These are phyloP conservation scores for Agrypnia vestita DNA, from an alignment of 1,140 invertebrate species.

Conservation along the genomic window DNA sequence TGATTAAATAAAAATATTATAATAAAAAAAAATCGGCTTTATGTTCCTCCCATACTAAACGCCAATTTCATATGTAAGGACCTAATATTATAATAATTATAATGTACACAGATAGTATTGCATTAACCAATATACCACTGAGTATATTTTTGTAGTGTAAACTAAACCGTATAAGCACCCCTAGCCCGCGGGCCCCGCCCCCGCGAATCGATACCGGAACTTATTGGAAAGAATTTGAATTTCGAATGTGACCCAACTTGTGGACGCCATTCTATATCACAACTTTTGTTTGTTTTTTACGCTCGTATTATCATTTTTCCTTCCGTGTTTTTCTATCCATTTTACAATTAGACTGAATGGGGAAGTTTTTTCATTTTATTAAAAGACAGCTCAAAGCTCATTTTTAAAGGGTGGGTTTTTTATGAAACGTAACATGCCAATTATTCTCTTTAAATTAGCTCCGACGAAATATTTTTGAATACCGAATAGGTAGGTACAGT, in stretches of 20 bases:
- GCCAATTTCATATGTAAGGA: no score
- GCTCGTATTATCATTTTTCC: slow-evolving; percentile 37
- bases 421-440: slow-evolving; percentile 8
- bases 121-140: background rate
- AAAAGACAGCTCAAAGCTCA: slow-evolving; percentile 18
- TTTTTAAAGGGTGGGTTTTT: slow-evolving; percentile 27
- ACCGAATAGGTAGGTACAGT: no score
- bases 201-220: slow-evolving; percentile 42
- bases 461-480: background rate
- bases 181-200: slow-evolving; percentile 21
- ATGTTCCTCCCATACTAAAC: no score
- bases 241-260: slow-evolving; percentile 45
- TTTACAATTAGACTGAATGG: slow-evolving; percentile 36
- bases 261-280: background rate
- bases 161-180: slow-evolving; percentile 4
- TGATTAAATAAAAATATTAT: no score
- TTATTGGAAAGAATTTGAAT: slow-evolving; percentile 49
- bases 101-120: no score
- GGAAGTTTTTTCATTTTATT: slow-evolving; percentile 21
- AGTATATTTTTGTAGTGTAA: background rate
- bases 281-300: slow-evolving; percentile 36
- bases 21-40: no score
- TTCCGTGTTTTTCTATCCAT: slow-evolving; percentile 24
- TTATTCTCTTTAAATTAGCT: background rate
- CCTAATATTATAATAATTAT: no score